A percentile compares a stretch with the other conserved stretches of the same genome.
These are phyloP conservation scores for Pseudorasbora parva DNA, from an alignment of 2,113 vertebrate species.

Conservation along the genomic window DNA sequence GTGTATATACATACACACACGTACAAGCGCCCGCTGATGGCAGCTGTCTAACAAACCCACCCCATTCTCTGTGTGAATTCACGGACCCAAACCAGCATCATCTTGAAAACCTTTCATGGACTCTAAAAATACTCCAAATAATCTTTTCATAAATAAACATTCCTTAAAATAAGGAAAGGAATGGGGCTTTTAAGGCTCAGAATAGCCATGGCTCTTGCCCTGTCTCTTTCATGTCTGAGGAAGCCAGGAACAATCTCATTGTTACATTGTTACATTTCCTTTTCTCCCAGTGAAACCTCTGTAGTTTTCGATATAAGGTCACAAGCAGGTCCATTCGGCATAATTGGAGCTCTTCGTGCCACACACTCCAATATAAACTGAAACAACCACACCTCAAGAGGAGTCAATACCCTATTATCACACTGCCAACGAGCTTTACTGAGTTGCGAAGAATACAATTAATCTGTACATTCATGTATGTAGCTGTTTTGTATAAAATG, in stretches of 20 bases:
- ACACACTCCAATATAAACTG: background rate
- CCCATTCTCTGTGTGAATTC: slow-evolving; percentile 51
- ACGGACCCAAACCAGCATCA: slow-evolving; percentile 52
- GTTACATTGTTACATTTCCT: slow-evolving; percentile 85
- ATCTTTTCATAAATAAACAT: slow-evolving; percentile 75
- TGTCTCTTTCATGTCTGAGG: slow-evolving; percentile 79
- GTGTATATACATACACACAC: slow-evolving; percentile 9
- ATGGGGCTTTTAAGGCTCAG: slow-evolving; percentile 75
- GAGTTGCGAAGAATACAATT: background rate
- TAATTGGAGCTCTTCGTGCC: slow-evolving; percentile 19
- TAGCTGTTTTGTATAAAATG: background rate
- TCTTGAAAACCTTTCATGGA: slow-evolving; percentile 66
- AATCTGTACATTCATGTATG: background rate
- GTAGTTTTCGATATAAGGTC: slow-evolving; percentile 78
- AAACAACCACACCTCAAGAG: background rate
- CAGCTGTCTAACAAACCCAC: slow-evolving; percentile 58
- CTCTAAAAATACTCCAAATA: slow-evolving; percentile 76
- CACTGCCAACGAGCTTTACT: background rate
- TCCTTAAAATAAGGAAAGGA: slow-evolving; percentile 74
- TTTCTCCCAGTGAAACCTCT: slow-evolving; percentile 73
- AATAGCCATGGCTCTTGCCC: slow-evolving; percentile 72
- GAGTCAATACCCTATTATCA: background rate
- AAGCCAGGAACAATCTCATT: slow-evolving; percentile 81
- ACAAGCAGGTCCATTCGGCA: slow-evolving; percentile 59
- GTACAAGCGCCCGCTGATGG: slow-evolving; percentile 3